Evolutionary conservation across 2,888 invertebrate genomes (phyloP), one percentile per base, ranked within the genome.

Genomic region (Harpalus rubripes): DNA sequence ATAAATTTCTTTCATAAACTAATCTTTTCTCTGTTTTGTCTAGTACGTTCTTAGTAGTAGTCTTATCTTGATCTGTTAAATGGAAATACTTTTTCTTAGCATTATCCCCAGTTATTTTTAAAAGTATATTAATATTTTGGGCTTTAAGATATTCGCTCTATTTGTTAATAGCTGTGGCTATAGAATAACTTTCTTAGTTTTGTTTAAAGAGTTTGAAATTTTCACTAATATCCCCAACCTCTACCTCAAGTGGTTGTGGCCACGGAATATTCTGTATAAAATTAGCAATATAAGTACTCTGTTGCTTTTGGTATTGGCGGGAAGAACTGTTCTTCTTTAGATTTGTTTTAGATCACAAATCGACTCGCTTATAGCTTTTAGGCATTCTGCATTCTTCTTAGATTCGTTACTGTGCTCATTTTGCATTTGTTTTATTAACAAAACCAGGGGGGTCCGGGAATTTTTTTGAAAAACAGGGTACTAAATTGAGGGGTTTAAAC

Each of bases 21-120:
- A 61, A n/a, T 1, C 18, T 61, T n/a, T 61, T 18, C 7, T 18
- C n/a, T 7, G 6, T 61, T 7, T 61, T 61, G 7, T 61, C n/a
- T n/a, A 61, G n/a, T 10, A 61, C 61, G n/a, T 18, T 18, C 6
- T 7, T n/a, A 8, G n/a, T n/a, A 5, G 16, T 10, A 10, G 7
- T 61, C n/a, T 61, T 61, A n/a, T 68, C 26, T 18, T 18, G 7
- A 8, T 68, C 68, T 10, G 68, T 22, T n/a, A 68, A 12, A 68
- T 26, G n/a, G 32, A 68, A 68, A n/a, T 26, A 68, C n/a, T 68
- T 68, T 44, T 22, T 22, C 22, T 22, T 22, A 22, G 22, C 22
- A 22, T 22, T 22, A 22, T 22, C 22, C 22, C 22, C 22, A 22
- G 3, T 22, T 22, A 22, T 22, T 22, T 3, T 22, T 3, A 22